Evolutionary conservation across 2,113 vertebrate species (phyloP), one percentile per base, ranked within the genome.

Genomic region (Verasper variegatus): DNA sequence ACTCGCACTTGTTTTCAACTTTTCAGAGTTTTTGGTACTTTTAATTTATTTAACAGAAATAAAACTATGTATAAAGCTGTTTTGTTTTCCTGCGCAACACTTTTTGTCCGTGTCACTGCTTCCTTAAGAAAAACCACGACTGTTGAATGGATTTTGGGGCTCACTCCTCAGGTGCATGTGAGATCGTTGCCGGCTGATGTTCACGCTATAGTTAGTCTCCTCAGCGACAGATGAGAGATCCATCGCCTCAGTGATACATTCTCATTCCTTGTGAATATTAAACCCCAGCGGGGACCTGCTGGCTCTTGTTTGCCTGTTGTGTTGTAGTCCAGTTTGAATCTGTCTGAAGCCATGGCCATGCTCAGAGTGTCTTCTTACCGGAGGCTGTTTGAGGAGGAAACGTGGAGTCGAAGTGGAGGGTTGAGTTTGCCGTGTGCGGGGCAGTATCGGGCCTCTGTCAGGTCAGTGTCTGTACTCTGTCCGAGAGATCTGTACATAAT

Each of bases 11-110:
- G 64, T 81, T 88, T 92, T 89, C 76, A 68, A 77, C 75, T 63
- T 83, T 78, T 80, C 64, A 1, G 52, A 78, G 70, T 76, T 68
- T 85, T 88, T 89, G 86, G 89, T 91, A 91, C 89, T 92, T 92
- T 89, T 95, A 93, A 95, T 93, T 95, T 95, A 95, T 95, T 95
- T 91, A 92, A 93, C 86, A 85, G 78, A 90, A 95, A 93, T 95
- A 95, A 95, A 95, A 84, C 71, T 60, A 73, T 76, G 70, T 85
- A 72, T 63, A 82, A 85, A 83, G 21, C 31, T 56, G 45, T 35
- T 51, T 68, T 74, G 37, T 65, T 47, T 62, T 62, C 6, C 31
- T 42, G 27, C 49, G 58, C n/a, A 68, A 2, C 51, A 20, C 5
- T 24, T 26, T 31, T n/a, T 26, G 12, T 47, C 18, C 18, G 10